A percentile compares a stretch with the other conserved stretches of the same genome.
Conservation (phyloP, 37 sponge, comb jelly and placozoan species). For the Halisarca cf. caerulea region DNA sequence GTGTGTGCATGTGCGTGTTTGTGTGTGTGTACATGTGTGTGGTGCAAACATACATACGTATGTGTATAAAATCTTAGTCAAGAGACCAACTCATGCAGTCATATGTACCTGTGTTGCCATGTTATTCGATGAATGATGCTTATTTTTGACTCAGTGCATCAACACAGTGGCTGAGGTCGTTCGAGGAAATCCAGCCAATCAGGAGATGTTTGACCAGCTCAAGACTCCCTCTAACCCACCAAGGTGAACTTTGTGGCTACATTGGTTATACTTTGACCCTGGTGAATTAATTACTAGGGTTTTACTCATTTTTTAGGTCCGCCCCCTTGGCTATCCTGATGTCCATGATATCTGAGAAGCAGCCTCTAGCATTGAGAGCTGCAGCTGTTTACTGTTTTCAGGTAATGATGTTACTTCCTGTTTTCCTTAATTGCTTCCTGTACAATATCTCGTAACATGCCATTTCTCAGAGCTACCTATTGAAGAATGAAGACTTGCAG, state of each 20-base stretch:
- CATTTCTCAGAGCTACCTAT: slow-evolving; percentile 53
- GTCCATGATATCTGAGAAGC: slow-evolving; percentile 95
- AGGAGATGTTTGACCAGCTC: slow-evolving; percentile 67
- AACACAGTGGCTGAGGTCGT: slow-evolving; percentile 84
- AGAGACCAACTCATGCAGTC: not conserved
- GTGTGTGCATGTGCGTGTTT: not conserved
- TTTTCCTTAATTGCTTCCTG: too few relatives aligned
- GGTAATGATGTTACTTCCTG: not conserved
- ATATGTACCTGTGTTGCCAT: not conserved
- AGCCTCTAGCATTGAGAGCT: slow-evolving; percentile 61
- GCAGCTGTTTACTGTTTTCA: slow-evolving; percentile 95
- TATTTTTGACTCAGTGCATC: slow-evolving; percentile 43
- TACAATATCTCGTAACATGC: too few relatives aligned
- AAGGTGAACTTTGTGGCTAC: slow-evolving; percentile 6
- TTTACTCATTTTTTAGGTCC: slow-evolving; percentile 7
- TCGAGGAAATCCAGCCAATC: slow-evolving; percentile 64
- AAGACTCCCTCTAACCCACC: slow-evolving; percentile 68
- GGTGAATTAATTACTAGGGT: not conserved
- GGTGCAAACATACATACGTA: not conserved
- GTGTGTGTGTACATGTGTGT: not conserved
- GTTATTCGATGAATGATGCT: not conserved
- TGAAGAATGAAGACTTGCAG: slow-evolving; percentile 77
- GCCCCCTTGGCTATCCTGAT: slow-evolving; percentile 86
- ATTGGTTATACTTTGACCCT: too few relatives aligned
- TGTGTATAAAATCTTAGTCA: too few relatives aligned